These are phyloP conservation scores for Xyrauchen texanus DNA, from an alignment of 2,113 vertebrate species.

Conservation along the genomic window DNA sequence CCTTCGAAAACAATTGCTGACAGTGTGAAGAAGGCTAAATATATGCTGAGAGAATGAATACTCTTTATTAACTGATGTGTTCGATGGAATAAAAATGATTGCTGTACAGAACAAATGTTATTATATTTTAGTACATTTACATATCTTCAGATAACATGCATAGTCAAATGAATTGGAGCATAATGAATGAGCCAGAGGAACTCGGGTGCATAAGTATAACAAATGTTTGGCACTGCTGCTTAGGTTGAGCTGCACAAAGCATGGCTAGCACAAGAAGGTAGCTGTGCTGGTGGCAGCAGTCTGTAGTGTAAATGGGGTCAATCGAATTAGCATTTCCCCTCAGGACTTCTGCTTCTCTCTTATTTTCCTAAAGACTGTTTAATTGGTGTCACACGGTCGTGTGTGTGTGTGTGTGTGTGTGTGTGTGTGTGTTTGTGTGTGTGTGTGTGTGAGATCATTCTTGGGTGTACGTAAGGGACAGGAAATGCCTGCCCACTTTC, in stretches of 20 bases:
- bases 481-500: constrained; percentile 48
- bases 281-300: constrained; percentile 26
- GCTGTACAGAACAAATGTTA: too few relatives aligned
- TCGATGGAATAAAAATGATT: neutral
- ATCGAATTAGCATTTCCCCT: constrained; percentile 62
- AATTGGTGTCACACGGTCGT: constrained; percentile 57
- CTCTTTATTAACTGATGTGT: neutral
- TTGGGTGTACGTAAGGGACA: constrained; percentile 38
- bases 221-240: neutral
- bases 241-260: neutral
- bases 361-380: constrained; percentile 49
- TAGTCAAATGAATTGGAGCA: neutral
- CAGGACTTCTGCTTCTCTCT: constrained; percentile 43
- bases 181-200: constrained; percentile 11
- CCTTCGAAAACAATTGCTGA: too few relatives aligned
- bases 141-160: constrained; percentile 7
- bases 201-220: constrained; percentile 6
- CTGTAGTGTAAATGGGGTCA: constrained; percentile 56
- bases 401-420: constrained; percentile 22
- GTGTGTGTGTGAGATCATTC: constrained; percentile 10
- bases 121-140: neutral
- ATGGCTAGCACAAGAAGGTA: neutral
- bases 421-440: neutral
- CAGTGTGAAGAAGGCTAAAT: too few relatives aligned
- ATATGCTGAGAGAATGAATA: too few relatives aligned